Conservation (phyloP, 2,888 invertebrate genomes). For the Philereme transversata region DNA sequence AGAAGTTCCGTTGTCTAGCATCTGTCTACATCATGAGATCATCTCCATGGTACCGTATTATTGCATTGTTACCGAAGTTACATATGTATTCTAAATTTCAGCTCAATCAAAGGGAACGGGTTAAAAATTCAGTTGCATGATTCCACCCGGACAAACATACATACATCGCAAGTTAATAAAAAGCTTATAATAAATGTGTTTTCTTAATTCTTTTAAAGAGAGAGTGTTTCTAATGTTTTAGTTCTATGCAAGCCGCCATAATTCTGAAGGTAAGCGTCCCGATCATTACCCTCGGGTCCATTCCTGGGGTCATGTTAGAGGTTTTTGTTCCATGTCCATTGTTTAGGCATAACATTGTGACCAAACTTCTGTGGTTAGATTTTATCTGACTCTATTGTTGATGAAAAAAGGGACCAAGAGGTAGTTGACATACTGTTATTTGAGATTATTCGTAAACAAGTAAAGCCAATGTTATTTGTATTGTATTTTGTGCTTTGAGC, state of each 20-base stretch:
- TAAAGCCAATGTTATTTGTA: slow-evolving; percentile 5
- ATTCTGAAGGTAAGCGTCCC: slow-evolving; percentile 30
- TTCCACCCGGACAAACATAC: no score
- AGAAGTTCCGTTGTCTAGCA: no score
- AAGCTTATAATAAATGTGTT: no score
- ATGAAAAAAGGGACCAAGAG: slow-evolving; percentile 34
- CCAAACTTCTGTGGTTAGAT: slow-evolving; percentile 39
- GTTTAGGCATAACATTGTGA: slow-evolving; percentile 36
- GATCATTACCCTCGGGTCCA: slow-evolving; percentile 33
- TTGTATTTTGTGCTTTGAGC: slow-evolving; percentile 6
- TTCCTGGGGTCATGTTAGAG: slow-evolving; percentile 31
- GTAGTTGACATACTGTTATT: slow-evolving; percentile 30
- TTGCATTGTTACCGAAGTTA: no score
- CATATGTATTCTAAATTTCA: no score
- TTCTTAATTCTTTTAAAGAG: no score
- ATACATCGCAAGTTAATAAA: no score
- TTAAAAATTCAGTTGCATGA: no score
- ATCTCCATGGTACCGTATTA: no score
- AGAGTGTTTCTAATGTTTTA: no score
- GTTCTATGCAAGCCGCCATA: slow-evolving; percentile 9
- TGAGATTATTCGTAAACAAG: slow-evolving; percentile 24
- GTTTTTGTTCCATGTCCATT: slow-evolving; percentile 34
- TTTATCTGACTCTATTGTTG: slow-evolving; percentile 37
- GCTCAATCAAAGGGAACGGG: no score
- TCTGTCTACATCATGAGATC: no score